Base-by-base conservation (phyloP, 1,140 invertebrate species). In the Aporrectodea caliginosa region DNA sequence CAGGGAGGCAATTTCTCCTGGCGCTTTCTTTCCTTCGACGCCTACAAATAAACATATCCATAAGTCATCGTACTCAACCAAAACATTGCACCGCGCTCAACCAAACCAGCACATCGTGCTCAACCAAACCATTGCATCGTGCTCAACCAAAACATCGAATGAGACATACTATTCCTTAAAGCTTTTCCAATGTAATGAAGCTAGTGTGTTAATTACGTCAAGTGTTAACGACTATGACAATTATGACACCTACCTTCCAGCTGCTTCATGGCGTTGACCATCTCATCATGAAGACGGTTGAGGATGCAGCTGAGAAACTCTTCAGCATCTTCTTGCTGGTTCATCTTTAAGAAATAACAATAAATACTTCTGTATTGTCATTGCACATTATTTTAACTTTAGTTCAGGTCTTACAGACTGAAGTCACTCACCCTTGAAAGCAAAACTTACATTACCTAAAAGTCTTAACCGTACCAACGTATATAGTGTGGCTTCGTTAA, bases 211-310 rank as follows among this genome's bases (percentile, higher is more conserved):
- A n/a, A n/a, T n/a, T n/a, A n/a, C n/a, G n/a, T n/a, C n/a, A n/a
- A n/a, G n/a, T n/a, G n/a, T n/a, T n/a, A n/a, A n/a, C n/a, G n/a
- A n/a, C n/a, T n/a, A n/a, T n/a, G n/a, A n/a, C n/a, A n/a, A n/a
- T n/a, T n/a, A n/a, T 58, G 22, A 58, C 6, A 58, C 43, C 43
- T 12, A 58, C 43, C 43, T 58, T 58, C 43, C 6, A 58, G 43
- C 43, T 58, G 43, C 22, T 83, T 82, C 35, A 84, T 83, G n/a
- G 82, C 80, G 88, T 95, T 93, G 0, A 95, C 88, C 95, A 98
- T 97, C 90, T 98, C 96, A 88, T 98, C 96, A 87, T 97, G 96
- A 35, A 98, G 91, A 35, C 93, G 93, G 88, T 98, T 98, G 0
- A 98, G 90, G 73, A 98, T 90, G 88, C 93, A 96, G 16, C 94